phyloP scores from a whole-genome alignment of 2,888 invertebrate genomes.

The Lordiphosa fenestrarum region DNA sequence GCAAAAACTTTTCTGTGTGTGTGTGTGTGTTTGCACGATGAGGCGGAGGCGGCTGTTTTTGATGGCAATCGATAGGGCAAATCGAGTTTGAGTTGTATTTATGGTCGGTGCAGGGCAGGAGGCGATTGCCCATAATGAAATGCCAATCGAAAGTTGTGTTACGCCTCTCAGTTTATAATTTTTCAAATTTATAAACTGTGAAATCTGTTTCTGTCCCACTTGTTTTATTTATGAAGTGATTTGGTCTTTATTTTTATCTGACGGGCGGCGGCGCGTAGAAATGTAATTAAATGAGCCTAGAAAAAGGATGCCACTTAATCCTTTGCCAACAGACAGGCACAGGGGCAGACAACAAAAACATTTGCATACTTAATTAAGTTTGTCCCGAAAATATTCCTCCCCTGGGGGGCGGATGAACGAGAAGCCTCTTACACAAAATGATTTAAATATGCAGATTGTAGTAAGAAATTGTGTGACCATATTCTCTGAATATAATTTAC shows the following conservation, averaged over 20 bases:
- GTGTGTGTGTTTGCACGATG: not conserved
- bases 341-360: conserved; percentile 28
- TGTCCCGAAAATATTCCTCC: conserved; percentile 24
- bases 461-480: too few relatives aligned
- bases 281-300: conserved; percentile 68
- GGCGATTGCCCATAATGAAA: conserved; percentile 51
- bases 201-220: conserved; percentile 41
- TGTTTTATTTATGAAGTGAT: conserved; percentile 38
- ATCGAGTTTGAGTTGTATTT: conserved; percentile 60
- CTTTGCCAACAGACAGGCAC: conserved; percentile 31
- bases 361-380: conserved; percentile 74
- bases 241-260: conserved; percentile 35
- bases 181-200: conserved; percentile 65
- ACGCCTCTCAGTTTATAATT: conserved; percentile 54
- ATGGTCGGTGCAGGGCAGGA: conserved; percentile 36
- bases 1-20: conserved; percentile 24
- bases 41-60: conserved; percentile 44
- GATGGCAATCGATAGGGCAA: conserved; percentile 57
- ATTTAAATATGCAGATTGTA: not conserved
- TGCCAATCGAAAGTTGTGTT: conserved; percentile 65
- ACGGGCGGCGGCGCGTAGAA: conserved; percentile 30
- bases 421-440: conserved; percentile 3
- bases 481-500: too few relatives aligned
- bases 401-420: conserved; percentile 2
- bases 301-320: conserved; percentile 57